Evolutionary conservation across 2,113 vertebrate species (phyloP).

Genomic region (Bos javanicus): DNA sequence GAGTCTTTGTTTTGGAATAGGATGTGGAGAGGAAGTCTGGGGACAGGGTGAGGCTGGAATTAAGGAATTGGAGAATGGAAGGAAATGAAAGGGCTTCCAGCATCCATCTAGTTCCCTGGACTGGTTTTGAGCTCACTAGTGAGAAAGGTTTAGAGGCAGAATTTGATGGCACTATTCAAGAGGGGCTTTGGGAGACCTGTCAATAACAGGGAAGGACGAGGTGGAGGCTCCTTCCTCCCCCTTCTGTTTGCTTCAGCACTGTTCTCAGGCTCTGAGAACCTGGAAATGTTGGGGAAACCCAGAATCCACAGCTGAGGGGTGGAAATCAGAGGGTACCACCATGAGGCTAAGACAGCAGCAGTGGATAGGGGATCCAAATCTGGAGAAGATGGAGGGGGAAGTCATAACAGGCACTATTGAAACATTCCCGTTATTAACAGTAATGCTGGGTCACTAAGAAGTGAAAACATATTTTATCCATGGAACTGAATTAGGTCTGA

Average conservation of each 20-base stretch:
- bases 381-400: background rate
- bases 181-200: background rate
- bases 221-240: background rate
- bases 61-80: background rate
- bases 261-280: background rate
- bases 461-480: background rate
- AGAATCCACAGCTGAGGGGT: background rate
- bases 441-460: background rate
- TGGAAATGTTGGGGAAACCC: background rate
- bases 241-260: background rate
- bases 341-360: background rate
- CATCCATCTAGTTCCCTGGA: background rate
- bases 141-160: background rate
- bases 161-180: background rate
- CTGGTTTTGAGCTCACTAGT: background rate
- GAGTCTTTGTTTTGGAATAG: background rate
- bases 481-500: background rate
- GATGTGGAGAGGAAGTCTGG: background rate
- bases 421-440: background rate
- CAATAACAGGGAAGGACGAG: background rate
- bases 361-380: background rate
- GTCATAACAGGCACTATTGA: background rate
- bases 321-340: background rate
- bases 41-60: background rate
- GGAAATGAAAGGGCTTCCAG: background rate